Conservation (phyloP, 1,140 invertebrate genomes). For the Drosophila tani region DNA sequence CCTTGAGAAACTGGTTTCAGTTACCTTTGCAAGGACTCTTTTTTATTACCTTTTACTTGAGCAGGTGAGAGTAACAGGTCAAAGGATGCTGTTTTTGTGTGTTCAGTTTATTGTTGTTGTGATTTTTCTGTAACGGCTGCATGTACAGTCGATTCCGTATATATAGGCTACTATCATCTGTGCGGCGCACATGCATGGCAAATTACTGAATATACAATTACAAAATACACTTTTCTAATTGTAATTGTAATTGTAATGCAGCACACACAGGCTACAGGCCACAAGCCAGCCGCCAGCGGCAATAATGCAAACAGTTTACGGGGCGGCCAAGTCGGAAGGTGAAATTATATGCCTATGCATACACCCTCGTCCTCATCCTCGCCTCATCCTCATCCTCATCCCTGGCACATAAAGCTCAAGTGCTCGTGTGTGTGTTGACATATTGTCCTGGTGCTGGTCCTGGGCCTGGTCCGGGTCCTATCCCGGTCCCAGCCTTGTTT, state of each 20-base stretch:
- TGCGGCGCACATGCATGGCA: slow-evolving; percentile 52
- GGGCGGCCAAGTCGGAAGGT: slow-evolving; percentile 68
- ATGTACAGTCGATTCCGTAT: too few relatives aligned
- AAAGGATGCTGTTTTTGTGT: too few relatives aligned
- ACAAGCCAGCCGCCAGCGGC: slow-evolving; percentile 27
- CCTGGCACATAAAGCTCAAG: slow-evolving; percentile 45
- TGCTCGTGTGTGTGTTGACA: slow-evolving; percentile 73
- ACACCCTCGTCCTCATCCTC: slow-evolving; percentile 12
- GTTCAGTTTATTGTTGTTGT: too few relatives aligned
- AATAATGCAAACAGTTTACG: slow-evolving; percentile 81
- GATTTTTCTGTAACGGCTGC: too few relatives aligned
- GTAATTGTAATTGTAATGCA: slow-evolving; percentile 83
- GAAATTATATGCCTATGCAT: slow-evolving; percentile 80
- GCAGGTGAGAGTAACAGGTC: too few relatives aligned
- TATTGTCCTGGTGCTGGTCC: slow-evolving; percentile 58
- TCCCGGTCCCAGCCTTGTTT: slow-evolving; percentile 45
- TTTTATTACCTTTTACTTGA: too few relatives aligned
- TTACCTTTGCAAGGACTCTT: too few relatives aligned
- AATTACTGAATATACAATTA: slow-evolving; percentile 81
- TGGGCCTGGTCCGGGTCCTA: not conserved
- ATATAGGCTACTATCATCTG: too few relatives aligned
- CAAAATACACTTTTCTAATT: slow-evolving; percentile 79
- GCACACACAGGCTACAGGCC: slow-evolving; percentile 51
- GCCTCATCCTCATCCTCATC: not conserved
- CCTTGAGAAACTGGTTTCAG: too few relatives aligned